Conservation (phyloP, 2,888 invertebrate genomes). For the Scrobipalpa costella region DNA sequence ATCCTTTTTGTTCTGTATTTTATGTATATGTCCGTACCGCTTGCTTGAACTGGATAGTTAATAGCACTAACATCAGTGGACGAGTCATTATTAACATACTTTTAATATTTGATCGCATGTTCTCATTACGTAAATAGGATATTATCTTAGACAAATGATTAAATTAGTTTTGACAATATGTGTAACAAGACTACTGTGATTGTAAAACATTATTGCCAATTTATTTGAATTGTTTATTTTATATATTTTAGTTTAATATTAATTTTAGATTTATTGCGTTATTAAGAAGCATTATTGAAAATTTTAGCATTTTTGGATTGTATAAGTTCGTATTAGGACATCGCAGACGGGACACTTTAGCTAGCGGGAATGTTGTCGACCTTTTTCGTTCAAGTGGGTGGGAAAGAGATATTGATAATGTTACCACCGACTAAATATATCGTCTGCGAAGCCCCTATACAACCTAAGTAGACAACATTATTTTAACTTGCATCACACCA, state of each 20-base stretch:
- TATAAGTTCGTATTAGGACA: constrained; percentile 25
- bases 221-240: constrained; percentile 47
- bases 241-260: constrained; percentile 46
- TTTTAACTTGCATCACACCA: not conserved
- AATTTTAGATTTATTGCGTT: constrained; percentile 41
- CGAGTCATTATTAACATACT: constrained; percentile 51
- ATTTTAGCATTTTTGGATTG: constrained; percentile 31
- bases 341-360: not conserved
- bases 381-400: not conserved
- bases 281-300: constrained; percentile 29
- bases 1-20: not conserved
- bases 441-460: too few relatives aligned
- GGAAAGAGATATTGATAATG: not conserved
- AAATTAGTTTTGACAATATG: constrained; percentile 32
- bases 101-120: constrained; percentile 39
- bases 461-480: too few relatives aligned
- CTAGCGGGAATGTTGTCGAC: not conserved
- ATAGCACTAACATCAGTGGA: constrained; percentile 47
- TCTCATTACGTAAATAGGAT: constrained; percentile 45
- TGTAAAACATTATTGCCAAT: constrained; percentile 55
- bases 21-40: constrained; percentile 48
- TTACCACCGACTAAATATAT: too few relatives aligned
- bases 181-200: constrained; percentile 61
- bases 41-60: constrained; percentile 58
- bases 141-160: constrained; percentile 39